These are phyloP conservation scores for Achroia grisella DNA, from an alignment of 1,140 invertebrate genomes.

Conservation along the genomic window DNA sequence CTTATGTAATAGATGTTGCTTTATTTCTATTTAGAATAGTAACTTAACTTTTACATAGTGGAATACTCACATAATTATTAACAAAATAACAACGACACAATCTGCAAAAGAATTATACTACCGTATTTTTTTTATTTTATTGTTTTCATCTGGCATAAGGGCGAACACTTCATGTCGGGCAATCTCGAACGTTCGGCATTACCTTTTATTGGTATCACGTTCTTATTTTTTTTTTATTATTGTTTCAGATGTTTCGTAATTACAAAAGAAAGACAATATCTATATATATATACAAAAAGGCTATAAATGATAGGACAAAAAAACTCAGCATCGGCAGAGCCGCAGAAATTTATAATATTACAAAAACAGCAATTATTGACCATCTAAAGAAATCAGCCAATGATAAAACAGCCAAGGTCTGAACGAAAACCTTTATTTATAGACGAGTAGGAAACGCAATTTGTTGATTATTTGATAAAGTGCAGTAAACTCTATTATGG, in stretches of 20 bases:
- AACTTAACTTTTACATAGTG: conserved; percentile 14
- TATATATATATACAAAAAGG: conserved; percentile 12
- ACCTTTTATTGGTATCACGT: conserved; percentile 8
- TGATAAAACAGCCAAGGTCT: conserved; percentile 11
- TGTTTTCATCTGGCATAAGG: conserved; percentile 9
- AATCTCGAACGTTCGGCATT: conserved; percentile 19
- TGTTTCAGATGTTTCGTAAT: conserved; percentile 20
- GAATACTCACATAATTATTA: conserved; percentile 14
- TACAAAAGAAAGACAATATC: conserved; percentile 13
- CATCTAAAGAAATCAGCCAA: conserved; percentile 1
- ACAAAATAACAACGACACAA: background rate
- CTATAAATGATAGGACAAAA: conserved; percentile 18
- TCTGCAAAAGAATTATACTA: background rate
- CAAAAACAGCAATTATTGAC: conserved; percentile 19
- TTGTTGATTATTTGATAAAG: conserved; percentile 19
- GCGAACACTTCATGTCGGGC: conserved; percentile 15
- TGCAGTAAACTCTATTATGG: conserved; percentile 21
- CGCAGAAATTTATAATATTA: conserved; percentile 7
- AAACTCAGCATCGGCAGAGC: conserved; percentile 14
- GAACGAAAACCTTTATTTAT: conserved; percentile 10
- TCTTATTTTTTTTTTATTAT: conserved; percentile 7
- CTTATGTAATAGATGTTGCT: conserved; percentile 14
- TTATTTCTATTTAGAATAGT: conserved; percentile 13
- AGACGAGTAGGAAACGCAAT: conserved; percentile 16
- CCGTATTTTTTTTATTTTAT: background rate